These are phyloP conservation scores for Rhingia campestris DNA, from an alignment of 2,888 invertebrate genomes.

Conservation along the genomic window DNA sequence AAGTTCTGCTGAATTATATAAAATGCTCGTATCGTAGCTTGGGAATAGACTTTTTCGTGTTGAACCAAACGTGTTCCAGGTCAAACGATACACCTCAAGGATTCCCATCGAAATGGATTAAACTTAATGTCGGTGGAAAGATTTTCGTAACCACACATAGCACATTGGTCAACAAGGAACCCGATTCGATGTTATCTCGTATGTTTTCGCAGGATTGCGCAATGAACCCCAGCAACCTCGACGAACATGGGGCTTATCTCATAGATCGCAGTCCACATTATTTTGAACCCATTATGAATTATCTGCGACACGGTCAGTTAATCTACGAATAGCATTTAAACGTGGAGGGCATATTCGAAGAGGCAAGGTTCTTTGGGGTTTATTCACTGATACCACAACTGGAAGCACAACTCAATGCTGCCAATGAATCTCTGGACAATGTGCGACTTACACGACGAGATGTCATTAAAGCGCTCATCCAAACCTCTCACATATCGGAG, in stretches of 20 bases:
- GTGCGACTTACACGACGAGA: constrained; percentile 92
- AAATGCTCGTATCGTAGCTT: too few species aligned
- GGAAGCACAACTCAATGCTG: constrained; percentile 85
- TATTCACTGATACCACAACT: constrained; percentile 89
- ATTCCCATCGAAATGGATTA: constrained; percentile 89
- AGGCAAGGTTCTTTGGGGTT: constrained; percentile 94
- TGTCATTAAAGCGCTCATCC: constrained; percentile 93
- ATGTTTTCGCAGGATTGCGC: constrained; percentile 91
- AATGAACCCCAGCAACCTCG: constrained; percentile 90
- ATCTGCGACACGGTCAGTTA: constrained; percentile 95
- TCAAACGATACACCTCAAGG: constrained; percentile 27
- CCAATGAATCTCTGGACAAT: constrained; percentile 83
- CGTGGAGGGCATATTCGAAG: constrained; percentile 93
- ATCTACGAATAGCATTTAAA: constrained; percentile 93
- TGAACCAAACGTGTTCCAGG: constrained; percentile 33
- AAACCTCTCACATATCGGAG: constrained; percentile 90
- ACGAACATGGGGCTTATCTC: constrained; percentile 92
- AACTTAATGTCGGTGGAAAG: constrained; percentile 94
- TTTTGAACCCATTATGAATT: constrained; percentile 98
- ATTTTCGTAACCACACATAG: constrained; percentile 88
- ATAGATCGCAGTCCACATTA: constrained; percentile 96
- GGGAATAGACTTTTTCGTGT: too few species aligned
- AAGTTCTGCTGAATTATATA: too few species aligned
- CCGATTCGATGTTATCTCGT: constrained; percentile 94
- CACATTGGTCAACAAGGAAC: constrained; percentile 89